These are phyloP conservation scores for Drosophila gunungcola DNA, from an alignment of 1,140 invertebrate species.

Conservation along the genomic window DNA sequence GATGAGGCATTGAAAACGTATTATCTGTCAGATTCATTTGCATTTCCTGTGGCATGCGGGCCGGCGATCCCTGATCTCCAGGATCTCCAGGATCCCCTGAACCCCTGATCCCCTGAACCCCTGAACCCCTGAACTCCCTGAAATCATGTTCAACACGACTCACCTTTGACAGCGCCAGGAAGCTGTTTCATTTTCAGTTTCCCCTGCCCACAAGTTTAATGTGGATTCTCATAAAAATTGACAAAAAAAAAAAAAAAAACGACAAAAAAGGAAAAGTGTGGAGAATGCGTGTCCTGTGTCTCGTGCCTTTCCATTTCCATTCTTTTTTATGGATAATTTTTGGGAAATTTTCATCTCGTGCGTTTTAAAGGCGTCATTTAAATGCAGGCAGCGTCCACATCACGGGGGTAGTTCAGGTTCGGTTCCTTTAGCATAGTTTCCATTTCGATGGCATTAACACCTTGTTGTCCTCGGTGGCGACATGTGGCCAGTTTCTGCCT, in stretches of 20 bases:
- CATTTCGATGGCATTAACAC: constrained; percentile 69
- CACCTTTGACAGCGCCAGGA: constrained; percentile 58
- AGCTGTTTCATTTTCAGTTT: constrained; percentile 38
- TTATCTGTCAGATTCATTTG: constrained; percentile 82
- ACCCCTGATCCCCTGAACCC: constrained; percentile 9
- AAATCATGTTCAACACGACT: constrained; percentile 75
- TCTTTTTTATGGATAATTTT: constrained; percentile 33
- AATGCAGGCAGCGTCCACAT: constrained; percentile 65
- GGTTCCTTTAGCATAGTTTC: constrained; percentile 39
- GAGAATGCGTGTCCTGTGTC: constrained; percentile 54
- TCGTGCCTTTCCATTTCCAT: constrained; percentile 50
- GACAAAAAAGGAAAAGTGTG: constrained; percentile 69
- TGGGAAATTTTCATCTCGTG: constrained; percentile 19
- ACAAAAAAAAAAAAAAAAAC: background rate
- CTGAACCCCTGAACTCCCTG: constrained; percentile 44
- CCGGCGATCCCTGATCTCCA: constrained; percentile 30
- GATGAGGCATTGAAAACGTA: constrained; percentile 11
- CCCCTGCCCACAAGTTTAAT: constrained; percentile 5
- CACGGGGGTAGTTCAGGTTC: constrained; percentile 58
- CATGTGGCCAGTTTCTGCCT: constrained; percentile 40
- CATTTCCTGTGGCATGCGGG: constrained; percentile 66
- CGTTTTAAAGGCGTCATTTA: constrained; percentile 72
- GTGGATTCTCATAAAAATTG: constrained; percentile 34
- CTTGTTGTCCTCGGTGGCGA: constrained; percentile 76
- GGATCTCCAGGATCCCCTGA: constrained; percentile 17